Evolutionary conservation across 2,113 vertebrate species (phyloP), one percentile per base, ranked within the genome.

Genomic region (Cheilinus undulatus): DNA sequence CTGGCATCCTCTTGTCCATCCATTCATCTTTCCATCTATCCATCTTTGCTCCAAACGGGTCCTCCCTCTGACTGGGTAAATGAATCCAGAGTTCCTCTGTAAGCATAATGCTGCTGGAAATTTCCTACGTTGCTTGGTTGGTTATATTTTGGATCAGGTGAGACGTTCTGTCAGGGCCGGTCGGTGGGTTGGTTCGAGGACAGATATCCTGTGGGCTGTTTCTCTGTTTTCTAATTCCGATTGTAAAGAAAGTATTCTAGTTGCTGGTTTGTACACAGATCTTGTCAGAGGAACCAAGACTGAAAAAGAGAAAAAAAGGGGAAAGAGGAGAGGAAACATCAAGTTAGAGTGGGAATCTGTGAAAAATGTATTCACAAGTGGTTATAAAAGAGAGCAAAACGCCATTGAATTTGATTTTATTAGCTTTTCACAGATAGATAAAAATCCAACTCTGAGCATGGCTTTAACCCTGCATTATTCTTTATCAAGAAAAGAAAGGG

Each of bases 271-370:
- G 93, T 72, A 73, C 91, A 93, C 89, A 91, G 93, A 91, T 94
- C 93, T 95, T 93, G 94, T 97, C 96, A 97, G 95, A 97, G 96
- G 95, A 97, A 97, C 96, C 96, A 97, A 94, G 96, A 96, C 96
- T 97, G 92, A 30, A 93, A 80, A 53, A 89, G 78, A 84, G 48
- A 66, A 72, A 32, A 73, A 36, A 26, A 17, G 5, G 23, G 13
- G n/a, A 52, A 68, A 32, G 67, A 14, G 3, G n/a, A 5, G 6
- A 0, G 19, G 27, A 13, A 27, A 38, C 49, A 48, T 68, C 20
- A 70, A 0, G 22, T 85, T 46, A 69, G 42, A 17, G 10, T 26
- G 49, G 68, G 73, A 40, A 23, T 22, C 30, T 5, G 17, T 28
- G 27, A 24, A 22, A 36, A 7, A 4, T 13, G 7, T 19, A 30